These are phyloP conservation scores for Camarhynchus parvulus DNA, from an alignment of 2,113 vertebrate species.

Conservation along the genomic window DNA sequence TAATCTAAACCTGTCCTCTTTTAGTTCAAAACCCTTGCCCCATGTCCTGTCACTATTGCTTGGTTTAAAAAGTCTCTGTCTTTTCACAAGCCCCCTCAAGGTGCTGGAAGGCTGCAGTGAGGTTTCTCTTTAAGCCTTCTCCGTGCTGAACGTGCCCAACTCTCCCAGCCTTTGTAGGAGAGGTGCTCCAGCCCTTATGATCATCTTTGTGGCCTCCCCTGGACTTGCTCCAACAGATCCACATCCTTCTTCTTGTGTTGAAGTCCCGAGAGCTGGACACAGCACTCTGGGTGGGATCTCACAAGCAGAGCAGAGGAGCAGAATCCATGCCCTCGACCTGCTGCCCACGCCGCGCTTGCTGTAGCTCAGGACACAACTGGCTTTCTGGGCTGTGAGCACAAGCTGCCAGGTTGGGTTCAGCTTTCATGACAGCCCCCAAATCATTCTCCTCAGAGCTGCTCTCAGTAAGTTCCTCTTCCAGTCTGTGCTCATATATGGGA, in stretches of 20 bases:
- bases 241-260: neutral
- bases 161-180: neutral
- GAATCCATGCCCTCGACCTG: neutral
- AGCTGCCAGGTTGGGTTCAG: neutral
- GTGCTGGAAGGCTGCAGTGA: accelerated
- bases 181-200: neutral
- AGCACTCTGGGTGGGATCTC: neutral
- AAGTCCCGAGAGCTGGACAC: neutral
- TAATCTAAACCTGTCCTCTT: neutral
- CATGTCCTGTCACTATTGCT: neutral
- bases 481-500: neutral
- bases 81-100: neutral
- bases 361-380: neutral
- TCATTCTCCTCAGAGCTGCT: neutral
- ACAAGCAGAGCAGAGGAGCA: neutral
- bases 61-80: neutral
- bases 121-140: neutral
- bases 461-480: neutral
- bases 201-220: neutral
- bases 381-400: neutral
- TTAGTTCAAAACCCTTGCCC: neutral
- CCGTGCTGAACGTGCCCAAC: accelerated
- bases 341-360: neutral
- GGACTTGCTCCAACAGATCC: too few relatives aligned
- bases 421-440: neutral